Evolutionary conservation across 2,113 vertebrate species (phyloP).

Genomic region (Scatophagus argus): DNA sequence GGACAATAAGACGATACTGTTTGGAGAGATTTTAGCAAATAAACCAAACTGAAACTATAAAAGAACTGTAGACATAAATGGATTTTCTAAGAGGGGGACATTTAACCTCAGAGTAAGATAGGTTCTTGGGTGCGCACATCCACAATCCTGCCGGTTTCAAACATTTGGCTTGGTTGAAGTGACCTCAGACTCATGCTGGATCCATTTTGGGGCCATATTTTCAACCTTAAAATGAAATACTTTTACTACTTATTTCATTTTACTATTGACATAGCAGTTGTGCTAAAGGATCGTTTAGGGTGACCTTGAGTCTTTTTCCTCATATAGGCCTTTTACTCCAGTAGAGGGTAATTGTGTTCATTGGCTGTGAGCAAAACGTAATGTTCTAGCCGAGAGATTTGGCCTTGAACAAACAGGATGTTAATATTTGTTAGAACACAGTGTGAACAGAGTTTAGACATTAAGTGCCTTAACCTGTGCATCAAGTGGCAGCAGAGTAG

Average conservation of each 20-base stretch:
- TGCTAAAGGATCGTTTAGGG: neutral
- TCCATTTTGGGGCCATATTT: slow-evolving; percentile 18
- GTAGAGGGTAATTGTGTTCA: slow-evolving; percentile 44
- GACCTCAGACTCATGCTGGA: neutral
- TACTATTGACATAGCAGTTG: slow-evolving; percentile 16
- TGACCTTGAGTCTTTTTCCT: slow-evolving; percentile 1
- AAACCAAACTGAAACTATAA: neutral
- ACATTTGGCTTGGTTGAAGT: too few relatives aligned
- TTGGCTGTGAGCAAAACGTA: slow-evolving; percentile 35
- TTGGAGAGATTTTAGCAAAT: neutral
- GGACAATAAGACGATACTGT: neutral
- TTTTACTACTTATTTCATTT: slow-evolving; percentile 9
- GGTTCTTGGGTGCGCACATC: neutral
- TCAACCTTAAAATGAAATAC: neutral
- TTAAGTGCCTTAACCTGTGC: slow-evolving; percentile 52
- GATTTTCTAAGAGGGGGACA: neutral
- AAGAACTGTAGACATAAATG: neutral
- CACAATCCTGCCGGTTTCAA: neutral
- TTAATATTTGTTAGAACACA: slow-evolving; percentile 37
- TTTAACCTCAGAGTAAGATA: neutral
- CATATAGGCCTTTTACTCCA: slow-evolving; percentile 18
- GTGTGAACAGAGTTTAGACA: slow-evolving; percentile 36
- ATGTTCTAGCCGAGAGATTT: slow-evolving; percentile 32
- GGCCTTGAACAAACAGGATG: slow-evolving; percentile 47
- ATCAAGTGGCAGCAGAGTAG: slow-evolving; percentile 40